Conservation (phyloP, 2,888 invertebrate species). For the Plebejus melissa region DNA sequence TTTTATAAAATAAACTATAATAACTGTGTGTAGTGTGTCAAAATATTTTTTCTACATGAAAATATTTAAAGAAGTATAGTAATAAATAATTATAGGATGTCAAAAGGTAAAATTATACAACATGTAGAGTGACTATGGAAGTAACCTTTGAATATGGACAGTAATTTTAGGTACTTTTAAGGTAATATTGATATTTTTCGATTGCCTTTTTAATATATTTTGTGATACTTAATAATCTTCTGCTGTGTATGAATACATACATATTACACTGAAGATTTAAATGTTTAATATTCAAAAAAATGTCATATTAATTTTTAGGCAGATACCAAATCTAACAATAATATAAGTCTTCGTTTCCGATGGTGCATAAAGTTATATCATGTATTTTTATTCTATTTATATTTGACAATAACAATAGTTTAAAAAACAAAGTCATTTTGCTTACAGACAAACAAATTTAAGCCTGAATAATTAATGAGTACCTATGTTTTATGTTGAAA, state of each 20-base stretch:
- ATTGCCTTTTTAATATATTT: slow-evolving; percentile 10
- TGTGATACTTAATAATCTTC: slow-evolving; percentile 6
- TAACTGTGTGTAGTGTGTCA: neutral
- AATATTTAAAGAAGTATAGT: neutral
- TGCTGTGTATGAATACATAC: neutral
- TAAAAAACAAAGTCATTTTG: too few species aligned
- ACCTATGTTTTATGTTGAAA: too few species aligned
- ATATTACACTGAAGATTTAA: neutral
- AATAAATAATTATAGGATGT: neutral
- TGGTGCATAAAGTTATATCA: too few species aligned
- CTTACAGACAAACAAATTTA: too few species aligned
- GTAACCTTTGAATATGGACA: slow-evolving; percentile 12
- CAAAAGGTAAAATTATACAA: neutral
- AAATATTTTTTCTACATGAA: neutral
- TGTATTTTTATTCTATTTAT: too few species aligned
- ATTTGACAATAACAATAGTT: too few species aligned
- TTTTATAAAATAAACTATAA: neutral
- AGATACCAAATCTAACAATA: too few species aligned
- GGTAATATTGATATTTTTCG: slow-evolving; percentile 10
- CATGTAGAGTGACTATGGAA: neutral
- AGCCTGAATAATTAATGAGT: too few species aligned
- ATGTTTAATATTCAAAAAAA: neutral
- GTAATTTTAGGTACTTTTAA: slow-evolving; percentile 22
- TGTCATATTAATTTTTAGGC: too few species aligned
- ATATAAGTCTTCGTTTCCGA: too few species aligned